Conservation (phyloP, 2,113 vertebrate species). For the Cercopithecus mona region DNA sequence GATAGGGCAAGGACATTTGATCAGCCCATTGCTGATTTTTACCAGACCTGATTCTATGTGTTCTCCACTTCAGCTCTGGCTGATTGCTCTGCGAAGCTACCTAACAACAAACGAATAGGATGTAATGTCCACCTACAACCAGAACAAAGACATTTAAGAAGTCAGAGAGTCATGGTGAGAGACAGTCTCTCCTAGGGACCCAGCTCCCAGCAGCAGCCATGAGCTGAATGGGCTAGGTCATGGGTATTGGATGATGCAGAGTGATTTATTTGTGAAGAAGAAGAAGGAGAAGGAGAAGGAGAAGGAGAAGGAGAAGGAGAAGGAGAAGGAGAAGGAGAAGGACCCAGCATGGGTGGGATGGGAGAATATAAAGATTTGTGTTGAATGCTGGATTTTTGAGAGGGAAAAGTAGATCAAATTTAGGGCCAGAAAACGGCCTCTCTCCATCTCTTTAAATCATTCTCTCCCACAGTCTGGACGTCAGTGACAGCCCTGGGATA, state of each 20-base stretch:
- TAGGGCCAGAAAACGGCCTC: conserved; percentile 62
- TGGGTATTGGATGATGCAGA: not conserved
- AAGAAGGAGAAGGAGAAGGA: not conserved
- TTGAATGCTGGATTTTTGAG: conserved; percentile 48
- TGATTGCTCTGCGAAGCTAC: not conserved
- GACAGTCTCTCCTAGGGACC: not conserved
- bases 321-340: fast-evolving
- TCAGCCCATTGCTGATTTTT: not conserved
- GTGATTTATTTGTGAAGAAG: conserved; percentile 36
- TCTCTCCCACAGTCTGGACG: not conserved
- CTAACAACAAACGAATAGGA: not conserved
- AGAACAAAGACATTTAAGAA: not conserved
- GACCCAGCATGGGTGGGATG: too few relatives aligned
- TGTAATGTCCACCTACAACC: fast-evolving
- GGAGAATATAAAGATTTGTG: conserved; percentile 64
- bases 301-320: fast-evolving
- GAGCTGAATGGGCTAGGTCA: not conserved
- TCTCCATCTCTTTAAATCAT: conserved; percentile 71
- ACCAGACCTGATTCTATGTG: not conserved
- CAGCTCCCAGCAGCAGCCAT: not conserved
- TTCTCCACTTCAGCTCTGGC: not conserved
- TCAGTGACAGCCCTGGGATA: not conserved
- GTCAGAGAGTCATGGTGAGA: not conserved
- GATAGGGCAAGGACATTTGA: too few relatives aligned
- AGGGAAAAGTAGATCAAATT: conserved; percentile 64